Percentiles rank a stretch among this genome's conserved stretches.
Evolutionary conservation across 2,113 vertebrate species (phyloP).

Genomic region (Amphiprion ocellaris): DNA sequence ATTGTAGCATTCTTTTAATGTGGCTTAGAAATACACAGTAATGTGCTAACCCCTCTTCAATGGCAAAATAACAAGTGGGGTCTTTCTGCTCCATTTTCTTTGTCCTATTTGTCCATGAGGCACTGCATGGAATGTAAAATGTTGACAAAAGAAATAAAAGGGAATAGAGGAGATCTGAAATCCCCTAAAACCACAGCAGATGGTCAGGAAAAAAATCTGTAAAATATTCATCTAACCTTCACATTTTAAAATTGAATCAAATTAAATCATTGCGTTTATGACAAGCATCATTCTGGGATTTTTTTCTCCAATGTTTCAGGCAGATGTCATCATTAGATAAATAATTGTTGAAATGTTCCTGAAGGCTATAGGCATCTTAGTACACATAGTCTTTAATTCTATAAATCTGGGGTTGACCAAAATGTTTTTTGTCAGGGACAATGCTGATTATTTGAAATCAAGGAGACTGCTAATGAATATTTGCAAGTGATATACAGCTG

Average conservation of each 20-base stretch:
- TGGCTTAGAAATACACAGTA: conserved; percentile 40
- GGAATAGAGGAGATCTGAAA: not conserved
- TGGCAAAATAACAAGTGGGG: conserved; percentile 42
- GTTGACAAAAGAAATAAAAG: not conserved
- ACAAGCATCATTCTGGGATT: not conserved
- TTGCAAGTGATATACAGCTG: no score
- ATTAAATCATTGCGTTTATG: not conserved
- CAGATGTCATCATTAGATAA: conserved; percentile 1
- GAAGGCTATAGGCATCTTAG: not conserved
- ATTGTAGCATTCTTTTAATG: conserved; percentile 51
- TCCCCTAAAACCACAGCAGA: conserved; percentile 6
- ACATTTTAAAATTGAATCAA: not conserved
- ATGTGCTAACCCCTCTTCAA: conserved; percentile 45
- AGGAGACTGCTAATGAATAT: no score
- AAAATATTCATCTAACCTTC: not conserved
- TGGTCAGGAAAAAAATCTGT: not conserved
- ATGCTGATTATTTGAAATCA: no score
- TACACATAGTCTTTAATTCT: not conserved
- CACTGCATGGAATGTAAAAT: not conserved
- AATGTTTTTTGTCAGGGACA: no score
- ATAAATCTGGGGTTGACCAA: not conserved
- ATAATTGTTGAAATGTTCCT: not conserved
- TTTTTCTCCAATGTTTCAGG: not conserved
- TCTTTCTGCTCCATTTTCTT: conserved; percentile 57
- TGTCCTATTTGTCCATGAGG: not conserved